phyloP scores from a whole-genome alignment of 2,888 invertebrate genomes.

The Charanyca ferruginea region DNA sequence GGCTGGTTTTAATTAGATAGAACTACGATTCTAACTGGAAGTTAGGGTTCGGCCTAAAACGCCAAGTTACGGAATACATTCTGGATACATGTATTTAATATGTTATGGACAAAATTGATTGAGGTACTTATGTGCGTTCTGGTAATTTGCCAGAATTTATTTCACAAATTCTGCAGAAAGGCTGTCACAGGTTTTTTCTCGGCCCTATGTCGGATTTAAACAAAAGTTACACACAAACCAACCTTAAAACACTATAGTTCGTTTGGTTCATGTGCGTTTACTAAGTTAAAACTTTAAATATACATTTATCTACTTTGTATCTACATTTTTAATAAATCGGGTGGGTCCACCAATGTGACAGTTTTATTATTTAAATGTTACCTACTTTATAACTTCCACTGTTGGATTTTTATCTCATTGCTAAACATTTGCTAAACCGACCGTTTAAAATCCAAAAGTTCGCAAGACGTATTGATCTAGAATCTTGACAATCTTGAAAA shows the following conservation, averaged over 20 bases:
- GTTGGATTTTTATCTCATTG: no score
- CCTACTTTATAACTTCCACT: no score
- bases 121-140: neutral
- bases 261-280: neutral
- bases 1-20: neutral
- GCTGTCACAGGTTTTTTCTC: neutral
- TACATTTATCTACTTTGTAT: neutral
- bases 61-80: neutral
- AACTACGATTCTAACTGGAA: neutral
- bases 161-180: neutral
- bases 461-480: neutral
- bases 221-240: neutral
- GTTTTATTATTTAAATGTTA: no score
- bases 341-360: no score
- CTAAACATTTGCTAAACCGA: no score
- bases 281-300: constrained; percentile 3
- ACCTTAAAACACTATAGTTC: neutral
- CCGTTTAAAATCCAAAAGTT: neutral
- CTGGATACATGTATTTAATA: constrained; percentile 4
- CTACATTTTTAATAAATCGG: neutral
- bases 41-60: no score
- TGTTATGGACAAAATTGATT: neutral
- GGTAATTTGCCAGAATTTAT: neutral
- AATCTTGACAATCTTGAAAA: neutral
- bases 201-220: neutral